Conservation (phyloP, 2,797 vertebrate species). For the Coregonus sp. region DNA sequence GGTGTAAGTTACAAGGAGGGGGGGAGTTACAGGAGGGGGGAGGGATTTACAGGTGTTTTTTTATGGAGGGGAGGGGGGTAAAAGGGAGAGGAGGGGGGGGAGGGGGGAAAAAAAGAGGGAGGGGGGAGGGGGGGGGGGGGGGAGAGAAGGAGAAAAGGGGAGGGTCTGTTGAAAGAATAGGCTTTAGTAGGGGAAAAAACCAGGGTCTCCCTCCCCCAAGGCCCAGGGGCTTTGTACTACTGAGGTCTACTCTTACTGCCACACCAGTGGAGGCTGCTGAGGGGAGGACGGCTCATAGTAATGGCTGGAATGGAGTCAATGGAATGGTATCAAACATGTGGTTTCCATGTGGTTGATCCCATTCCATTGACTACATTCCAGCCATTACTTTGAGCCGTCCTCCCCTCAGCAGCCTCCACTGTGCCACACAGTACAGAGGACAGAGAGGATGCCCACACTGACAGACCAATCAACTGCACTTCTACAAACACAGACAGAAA, state of each 20-base stretch:
- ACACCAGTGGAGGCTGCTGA: too few species aligned
- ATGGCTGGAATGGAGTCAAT: too few species aligned
- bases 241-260: not conserved
- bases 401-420: not conserved
- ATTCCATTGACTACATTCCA: too few species aligned
- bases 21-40: too few species aligned
- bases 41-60: not conserved
- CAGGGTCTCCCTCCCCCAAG: not conserved
- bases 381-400: too few species aligned
- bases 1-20: too few species aligned
- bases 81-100: too few species aligned
- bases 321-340: too few species aligned
- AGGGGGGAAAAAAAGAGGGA: not conserved
- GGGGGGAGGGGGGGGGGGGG: not conserved
- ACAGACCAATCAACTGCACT: slow-evolving; percentile 25
- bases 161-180: too few species aligned
- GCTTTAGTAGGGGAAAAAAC: too few species aligned
- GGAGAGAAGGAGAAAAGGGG: not conserved
- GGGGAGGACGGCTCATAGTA: too few species aligned
- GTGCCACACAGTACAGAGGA: slow-evolving; percentile 30
- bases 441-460: not conserved
- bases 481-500: slow-evolving; percentile 35
- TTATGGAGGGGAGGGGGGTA: not conserved
- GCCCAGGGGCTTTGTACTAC: slow-evolving; percentile 18
- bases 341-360: too few species aligned